Evolutionary conservation across 2,113 vertebrate species (phyloP), one percentile per base, ranked within the genome.

Genomic region (Muntiacus muntjak): DNA sequence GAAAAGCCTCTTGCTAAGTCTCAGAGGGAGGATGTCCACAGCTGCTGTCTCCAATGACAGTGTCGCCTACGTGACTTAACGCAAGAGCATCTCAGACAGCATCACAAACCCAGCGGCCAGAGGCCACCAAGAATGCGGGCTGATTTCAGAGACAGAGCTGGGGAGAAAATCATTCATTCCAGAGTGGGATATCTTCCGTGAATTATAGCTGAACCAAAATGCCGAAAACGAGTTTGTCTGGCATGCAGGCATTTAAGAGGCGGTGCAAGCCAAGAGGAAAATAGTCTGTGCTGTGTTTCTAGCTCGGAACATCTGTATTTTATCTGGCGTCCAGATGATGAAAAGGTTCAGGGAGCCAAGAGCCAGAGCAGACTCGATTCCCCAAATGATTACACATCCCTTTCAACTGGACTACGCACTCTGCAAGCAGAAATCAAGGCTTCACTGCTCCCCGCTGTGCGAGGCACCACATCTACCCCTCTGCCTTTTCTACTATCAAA

Each of bases 291-390:
- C 92, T 97, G 92, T 81, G 91, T 96, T 98, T 98, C 88, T 97
- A 97, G 86, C 16, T 6, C 82, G 52, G 97, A 98, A 99, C 98
- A 99, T 98, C 98, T 99, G 98, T 97, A 98, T 98, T 99, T 98
- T 99, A 98, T 98, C 98, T 98, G 97, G 98, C 78, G 45, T 97
- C 96, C 94, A 98, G 97, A 98, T 98, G 97, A 98, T 97, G 97
- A 98, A 96, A 98, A 97, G 0, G 92, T 36, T 95, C 96, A 85
- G 84, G 97, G 97, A 98, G 97, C 98, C 98, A 98, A 97, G 90
- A 98, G 91, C 96, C 96, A 97, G 60, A 92, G 95, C 91, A 96
- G 98, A 89, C 81, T 98, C 91, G 92, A 96, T 98, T 98, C 93
- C 97, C 92, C 84, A 97, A 97, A 58, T 81, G 95, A 98, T 89